Conservation (phyloP, 2,888 invertebrate genomes). For the Agriopis marginaria region DNA sequence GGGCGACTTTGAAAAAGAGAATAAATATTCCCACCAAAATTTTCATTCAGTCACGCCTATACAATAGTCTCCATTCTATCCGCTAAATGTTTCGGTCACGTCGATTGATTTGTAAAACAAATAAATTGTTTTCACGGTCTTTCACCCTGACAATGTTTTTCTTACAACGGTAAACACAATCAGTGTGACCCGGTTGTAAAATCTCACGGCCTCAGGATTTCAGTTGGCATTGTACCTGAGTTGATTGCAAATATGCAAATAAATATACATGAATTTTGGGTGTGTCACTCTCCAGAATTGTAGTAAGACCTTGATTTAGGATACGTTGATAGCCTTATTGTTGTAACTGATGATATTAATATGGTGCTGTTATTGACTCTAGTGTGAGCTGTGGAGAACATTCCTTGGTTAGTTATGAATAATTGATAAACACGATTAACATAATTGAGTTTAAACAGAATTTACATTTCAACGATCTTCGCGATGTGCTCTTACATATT, state of each 20-base stretch:
- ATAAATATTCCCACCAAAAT: conserved; percentile 8
- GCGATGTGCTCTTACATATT: background rate
- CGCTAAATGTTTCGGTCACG: conserved; percentile 52
- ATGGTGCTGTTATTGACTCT: conserved; percentile 6
- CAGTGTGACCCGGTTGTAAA: conserved; percentile 34
- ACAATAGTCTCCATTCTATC: conserved; percentile 21
- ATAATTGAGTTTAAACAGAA: conserved; percentile 17
- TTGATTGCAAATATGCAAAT: conserved; percentile 33
- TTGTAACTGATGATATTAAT: conserved; percentile 7
- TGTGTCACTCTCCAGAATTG: background rate
- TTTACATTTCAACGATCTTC: conserved; percentile 13
- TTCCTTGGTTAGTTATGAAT: conserved; percentile 30
- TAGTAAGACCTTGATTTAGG: background rate
- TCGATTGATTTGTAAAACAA: conserved; percentile 43
- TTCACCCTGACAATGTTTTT: conserved; percentile 35
- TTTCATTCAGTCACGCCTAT: conserved; percentile 28
- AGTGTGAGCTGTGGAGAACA: conserved; percentile 10
- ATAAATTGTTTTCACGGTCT: conserved; percentile 40
- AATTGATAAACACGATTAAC: conserved; percentile 29
- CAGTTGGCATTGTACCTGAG: conserved; percentile 28
- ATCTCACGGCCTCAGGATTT: conserved; percentile 41
- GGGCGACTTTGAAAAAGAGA: conserved; percentile 15
- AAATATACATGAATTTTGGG: conserved; percentile 16
- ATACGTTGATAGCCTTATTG: conserved; percentile 17
- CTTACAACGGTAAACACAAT: conserved; percentile 40